Percentiles rank a stretch among this genome's conserved stretches.
phyloP scores from a whole-genome alignment of 2,113 vertebrate species.

The Phasianus colchicus region DNA sequence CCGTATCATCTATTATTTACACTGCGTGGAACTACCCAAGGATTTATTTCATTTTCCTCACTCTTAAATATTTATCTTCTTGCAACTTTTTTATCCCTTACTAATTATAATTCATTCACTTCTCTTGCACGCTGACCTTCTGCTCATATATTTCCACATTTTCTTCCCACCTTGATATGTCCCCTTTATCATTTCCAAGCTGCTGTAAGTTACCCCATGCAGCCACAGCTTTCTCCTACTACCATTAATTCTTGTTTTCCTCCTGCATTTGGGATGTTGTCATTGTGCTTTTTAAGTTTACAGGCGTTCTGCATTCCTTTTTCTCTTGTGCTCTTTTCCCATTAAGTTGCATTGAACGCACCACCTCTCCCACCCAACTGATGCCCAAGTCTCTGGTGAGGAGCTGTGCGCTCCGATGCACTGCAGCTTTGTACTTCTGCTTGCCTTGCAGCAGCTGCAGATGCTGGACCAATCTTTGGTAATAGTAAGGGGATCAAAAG shows the following conservation, averaged over 20 bases:
- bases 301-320: background rate
- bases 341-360: background rate
- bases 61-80: slow-evolving; percentile 8
- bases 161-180: background rate
- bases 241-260: background rate
- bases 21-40: background rate
- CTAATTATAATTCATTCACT: background rate
- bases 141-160: background rate
- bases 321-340: background rate
- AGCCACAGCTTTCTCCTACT: background rate
- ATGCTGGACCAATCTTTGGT: background rate
- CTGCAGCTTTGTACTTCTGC: background rate
- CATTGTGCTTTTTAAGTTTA: background rate
- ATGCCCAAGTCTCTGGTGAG: background rate
- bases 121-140: background rate
- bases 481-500: background rate
- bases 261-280: background rate
- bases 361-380: background rate
- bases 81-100: background rate
- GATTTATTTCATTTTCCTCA: slow-evolving; percentile 24
- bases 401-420: background rate
- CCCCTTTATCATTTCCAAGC: background rate
- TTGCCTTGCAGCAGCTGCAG: background rate
- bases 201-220: background rate
- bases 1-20: slow-evolving; percentile 21